Evolutionary conservation across 2,797 vertebrate species (phyloP).

Genomic region (Halcyon badia): DNA sequence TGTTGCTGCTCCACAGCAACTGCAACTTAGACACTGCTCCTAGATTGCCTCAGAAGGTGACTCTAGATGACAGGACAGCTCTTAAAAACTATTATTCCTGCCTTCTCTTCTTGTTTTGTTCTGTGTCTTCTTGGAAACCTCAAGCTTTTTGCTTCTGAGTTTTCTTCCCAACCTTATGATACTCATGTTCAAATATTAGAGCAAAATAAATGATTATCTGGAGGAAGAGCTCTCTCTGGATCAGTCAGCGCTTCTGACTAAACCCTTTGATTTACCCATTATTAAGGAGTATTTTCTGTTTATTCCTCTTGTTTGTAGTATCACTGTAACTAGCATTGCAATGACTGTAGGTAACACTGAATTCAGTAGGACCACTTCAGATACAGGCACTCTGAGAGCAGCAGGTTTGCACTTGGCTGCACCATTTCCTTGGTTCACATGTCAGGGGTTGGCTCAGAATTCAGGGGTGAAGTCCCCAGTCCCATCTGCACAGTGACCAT

Average conservation of each 20-base stretch:
- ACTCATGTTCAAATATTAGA: not conserved
- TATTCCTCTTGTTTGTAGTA: not conserved
- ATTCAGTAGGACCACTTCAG: not conserved
- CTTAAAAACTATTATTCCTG: not conserved
- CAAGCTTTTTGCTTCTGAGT: not conserved
- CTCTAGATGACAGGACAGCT: not conserved
- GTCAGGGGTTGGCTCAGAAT: not conserved
- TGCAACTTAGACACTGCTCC: not conserved
- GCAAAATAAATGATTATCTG: not conserved
- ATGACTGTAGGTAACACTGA: not conserved
- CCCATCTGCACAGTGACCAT: not conserved
- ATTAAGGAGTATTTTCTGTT: not conserved
- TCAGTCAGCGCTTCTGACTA: not conserved
- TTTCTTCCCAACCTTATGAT: not conserved
- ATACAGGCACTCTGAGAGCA: not conserved
- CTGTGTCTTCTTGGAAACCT: not conserved
- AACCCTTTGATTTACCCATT: not conserved
- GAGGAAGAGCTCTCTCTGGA: not conserved
- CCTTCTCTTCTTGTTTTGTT: not conserved
- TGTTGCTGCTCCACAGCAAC: not conserved
- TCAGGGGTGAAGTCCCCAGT: not conserved
- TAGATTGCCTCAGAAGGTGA: not conserved
- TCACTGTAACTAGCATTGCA: rapidly evolving
- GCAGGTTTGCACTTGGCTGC: not conserved
- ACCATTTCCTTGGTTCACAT: rapidly evolving